Percentiles rank a stretch among this genome's conserved stretches.
phyloP scores from a whole-genome alignment of 2,888 invertebrate species.

The Trichogramma dendrolimi region DNA sequence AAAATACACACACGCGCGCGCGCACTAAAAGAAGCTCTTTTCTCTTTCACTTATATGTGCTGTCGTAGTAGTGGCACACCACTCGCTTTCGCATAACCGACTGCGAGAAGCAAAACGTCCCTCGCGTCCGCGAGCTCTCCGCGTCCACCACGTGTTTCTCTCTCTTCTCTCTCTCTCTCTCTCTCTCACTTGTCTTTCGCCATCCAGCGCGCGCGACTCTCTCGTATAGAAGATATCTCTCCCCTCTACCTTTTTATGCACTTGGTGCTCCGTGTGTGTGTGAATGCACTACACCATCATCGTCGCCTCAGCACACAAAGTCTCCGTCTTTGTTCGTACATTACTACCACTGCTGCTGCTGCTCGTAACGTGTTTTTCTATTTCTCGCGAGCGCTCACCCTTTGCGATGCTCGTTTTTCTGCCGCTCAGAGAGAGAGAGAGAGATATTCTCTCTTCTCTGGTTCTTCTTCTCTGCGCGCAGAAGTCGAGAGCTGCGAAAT shows the following conservation, averaged over 20 bases:
- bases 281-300: no score
- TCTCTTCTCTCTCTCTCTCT: slow-evolving; percentile 18
- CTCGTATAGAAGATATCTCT: no score
- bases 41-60: no score
- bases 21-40: no score
- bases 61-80: not conserved
- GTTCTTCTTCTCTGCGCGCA: no score
- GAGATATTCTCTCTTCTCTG: no score
- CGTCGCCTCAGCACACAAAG: no score
- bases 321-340: no score
- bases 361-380: not conserved
- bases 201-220: not conserved
- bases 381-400: not conserved
- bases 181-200: slow-evolving; percentile 9
- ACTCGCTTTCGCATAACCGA: no score
- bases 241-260: slow-evolving; percentile 7
- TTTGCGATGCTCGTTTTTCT: not conserved
- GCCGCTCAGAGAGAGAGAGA: no score
- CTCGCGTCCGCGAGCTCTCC: slow-evolving; percentile 15
- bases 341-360: not conserved
- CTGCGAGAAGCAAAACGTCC: not conserved
- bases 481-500: no score
- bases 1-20: no score
- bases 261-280: not conserved
- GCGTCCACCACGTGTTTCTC: slow-evolving; percentile 27